A percentile compares a stretch with the other conserved stretches of the same genome.
phyloP scores from a whole-genome alignment of 2,888 invertebrate species.

The Eristalis arbustorum region DNA sequence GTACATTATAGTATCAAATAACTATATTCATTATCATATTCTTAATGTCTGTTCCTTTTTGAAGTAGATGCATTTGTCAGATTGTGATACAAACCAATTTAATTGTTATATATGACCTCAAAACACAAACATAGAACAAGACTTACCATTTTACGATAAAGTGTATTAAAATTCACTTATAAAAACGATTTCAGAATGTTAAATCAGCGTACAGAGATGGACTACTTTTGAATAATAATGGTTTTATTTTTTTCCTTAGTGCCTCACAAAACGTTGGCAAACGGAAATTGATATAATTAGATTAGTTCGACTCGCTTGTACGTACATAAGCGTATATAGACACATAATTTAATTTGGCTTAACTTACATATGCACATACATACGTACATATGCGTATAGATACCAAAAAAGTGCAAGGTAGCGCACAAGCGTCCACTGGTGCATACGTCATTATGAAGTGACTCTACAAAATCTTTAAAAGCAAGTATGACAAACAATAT shows the following conservation, averaged over 20 bases:
- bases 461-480: not conserved
- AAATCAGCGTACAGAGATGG: not conserved
- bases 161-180: not conserved
- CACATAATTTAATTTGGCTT: not conserved
- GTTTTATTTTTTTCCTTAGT: not conserved
- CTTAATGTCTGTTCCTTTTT: not conserved
- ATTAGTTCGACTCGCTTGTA: not conserved
- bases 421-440: not conserved
- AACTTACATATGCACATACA: not conserved
- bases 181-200: not conserved
- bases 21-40: not conserved
- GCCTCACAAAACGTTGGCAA: not conserved
- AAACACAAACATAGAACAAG: not conserved
- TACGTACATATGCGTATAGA: not conserved
- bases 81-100: not conserved
- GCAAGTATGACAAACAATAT: not conserved
- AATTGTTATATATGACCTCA: not conserved
- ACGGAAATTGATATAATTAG: not conserved
- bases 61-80: not conserved
- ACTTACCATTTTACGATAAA: not conserved
- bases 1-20: too few relatives aligned
- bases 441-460: not conserved
- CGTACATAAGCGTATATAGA: not conserved
- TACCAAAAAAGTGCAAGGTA: not conserved
- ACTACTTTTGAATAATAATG: not conserved